These are phyloP conservation scores for Pseudocheirus occidentalis DNA, from an alignment of 2,797 vertebrate species.

Conservation along the genomic window DNA sequence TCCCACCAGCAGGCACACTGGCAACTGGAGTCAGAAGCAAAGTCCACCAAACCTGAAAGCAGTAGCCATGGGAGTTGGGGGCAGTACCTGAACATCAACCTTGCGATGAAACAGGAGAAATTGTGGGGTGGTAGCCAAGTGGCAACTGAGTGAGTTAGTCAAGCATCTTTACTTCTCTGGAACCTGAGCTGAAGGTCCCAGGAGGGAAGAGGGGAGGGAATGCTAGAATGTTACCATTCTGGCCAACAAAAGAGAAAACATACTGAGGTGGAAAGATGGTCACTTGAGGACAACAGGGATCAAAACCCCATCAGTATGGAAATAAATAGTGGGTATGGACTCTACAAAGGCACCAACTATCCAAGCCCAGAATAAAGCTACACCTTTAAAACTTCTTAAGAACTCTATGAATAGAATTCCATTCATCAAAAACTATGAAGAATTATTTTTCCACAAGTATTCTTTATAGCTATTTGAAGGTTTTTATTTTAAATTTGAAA, in stretches of 20 bases:
- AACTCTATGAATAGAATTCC: neutral
- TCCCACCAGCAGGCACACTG: neutral
- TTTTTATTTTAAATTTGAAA: neutral
- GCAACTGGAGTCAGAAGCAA: neutral
- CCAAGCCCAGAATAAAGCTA: neutral
- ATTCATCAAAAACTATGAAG: neutral
- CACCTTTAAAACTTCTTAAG: neutral
- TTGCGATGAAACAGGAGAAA: neutral
- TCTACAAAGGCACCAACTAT: neutral
- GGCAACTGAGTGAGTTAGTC: neutral
- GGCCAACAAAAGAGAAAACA: neutral
- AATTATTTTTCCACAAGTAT: neutral
- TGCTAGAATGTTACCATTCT: neutral
- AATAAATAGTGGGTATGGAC: neutral
- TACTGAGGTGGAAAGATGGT: neutral
- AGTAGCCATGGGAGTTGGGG: neutral
- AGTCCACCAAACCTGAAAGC: neutral
- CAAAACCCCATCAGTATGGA: neutral
- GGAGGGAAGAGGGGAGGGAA: no score
- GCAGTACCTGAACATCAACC: neutral
- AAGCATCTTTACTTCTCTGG: neutral
- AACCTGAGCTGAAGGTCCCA: neutral
- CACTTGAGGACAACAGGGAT: neutral
- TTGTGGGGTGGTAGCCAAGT: neutral
- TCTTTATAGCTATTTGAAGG: neutral